These are phyloP conservation scores for Tupaia tana DNA, from an alignment of 2,113 vertebrate genomes.

Conservation along the genomic window DNA sequence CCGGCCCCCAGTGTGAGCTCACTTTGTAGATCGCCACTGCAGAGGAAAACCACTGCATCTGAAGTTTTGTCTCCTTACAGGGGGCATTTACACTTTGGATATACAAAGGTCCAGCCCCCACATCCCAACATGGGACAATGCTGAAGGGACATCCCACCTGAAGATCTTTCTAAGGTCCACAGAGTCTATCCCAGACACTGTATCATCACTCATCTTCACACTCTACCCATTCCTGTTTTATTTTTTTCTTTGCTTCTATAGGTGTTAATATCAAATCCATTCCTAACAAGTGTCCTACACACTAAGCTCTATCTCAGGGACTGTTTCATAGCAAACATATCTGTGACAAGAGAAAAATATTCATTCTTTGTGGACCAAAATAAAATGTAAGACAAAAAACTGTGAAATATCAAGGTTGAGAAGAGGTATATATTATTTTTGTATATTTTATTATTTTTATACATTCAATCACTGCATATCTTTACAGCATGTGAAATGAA, in stretches of 20 bases:
- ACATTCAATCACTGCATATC: too few species aligned
- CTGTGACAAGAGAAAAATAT: background rate
- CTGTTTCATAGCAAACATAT: background rate
- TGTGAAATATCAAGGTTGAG: background rate
- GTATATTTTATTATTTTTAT: too few species aligned
- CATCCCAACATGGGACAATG: background rate
- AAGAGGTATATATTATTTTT: background rate
- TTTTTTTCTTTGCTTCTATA: background rate
- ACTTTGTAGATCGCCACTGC: background rate
- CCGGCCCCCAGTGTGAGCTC: background rate
- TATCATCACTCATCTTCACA: background rate
- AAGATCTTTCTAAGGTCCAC: background rate
- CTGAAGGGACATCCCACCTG: background rate
- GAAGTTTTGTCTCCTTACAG: background rate
- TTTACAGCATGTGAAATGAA: too few species aligned
- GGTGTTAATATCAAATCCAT: background rate
- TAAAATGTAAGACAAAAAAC: background rate
- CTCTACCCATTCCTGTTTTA: background rate
- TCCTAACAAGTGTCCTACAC: background rate
- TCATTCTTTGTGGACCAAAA: background rate
- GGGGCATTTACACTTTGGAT: background rate
- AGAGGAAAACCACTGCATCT: background rate
- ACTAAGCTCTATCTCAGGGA: background rate
- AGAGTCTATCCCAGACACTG: background rate
- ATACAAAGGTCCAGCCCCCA: background rate